Conservation (phyloP, 2,113 vertebrate genomes). For the Jaculus jaculus region DNA sequence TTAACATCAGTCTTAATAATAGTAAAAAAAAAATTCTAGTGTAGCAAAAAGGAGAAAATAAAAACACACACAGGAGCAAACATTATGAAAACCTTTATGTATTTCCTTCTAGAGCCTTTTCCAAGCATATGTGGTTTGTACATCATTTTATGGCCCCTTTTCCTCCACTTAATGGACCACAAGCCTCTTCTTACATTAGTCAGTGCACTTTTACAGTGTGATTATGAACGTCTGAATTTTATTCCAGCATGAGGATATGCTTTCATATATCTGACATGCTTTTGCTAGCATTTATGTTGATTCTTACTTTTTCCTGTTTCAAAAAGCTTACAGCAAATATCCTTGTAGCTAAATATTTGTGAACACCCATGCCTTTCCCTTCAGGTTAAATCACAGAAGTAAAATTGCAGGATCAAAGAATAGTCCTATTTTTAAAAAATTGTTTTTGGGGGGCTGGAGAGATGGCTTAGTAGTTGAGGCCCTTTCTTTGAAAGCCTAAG, state of each 20-base stretch:
- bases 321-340: not conserved
- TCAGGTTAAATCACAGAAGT: conserved; percentile 40
- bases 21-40: conserved; percentile 45
- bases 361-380: not conserved
- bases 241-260: not conserved
- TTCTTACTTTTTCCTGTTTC: conserved; percentile 32
- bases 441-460: too few relatives aligned
- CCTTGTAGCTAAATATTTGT: conserved; percentile 4
- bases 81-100: conserved; percentile 48
- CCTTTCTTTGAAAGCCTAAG: too few relatives aligned
- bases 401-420: conserved; percentile 40
- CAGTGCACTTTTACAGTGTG: not conserved
- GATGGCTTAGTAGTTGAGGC: too few relatives aligned
- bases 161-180: not conserved
- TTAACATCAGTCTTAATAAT: conserved; percentile 4
- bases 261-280: conserved; percentile 1
- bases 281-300: not conserved
- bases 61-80: conserved; percentile 32
- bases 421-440: not conserved
- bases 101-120: conserved; percentile 55
- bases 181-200: conserved; percentile 10
- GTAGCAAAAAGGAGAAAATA: conserved; percentile 57
- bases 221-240: conserved; percentile 14
- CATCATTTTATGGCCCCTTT: conserved; percentile 7
- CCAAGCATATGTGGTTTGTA: not conserved